Percentiles rank a stretch among this genome's conserved stretches.
Conservation (phyloP, 2,797 vertebrate species). For the Pantherophis alleghaniensis region DNA sequence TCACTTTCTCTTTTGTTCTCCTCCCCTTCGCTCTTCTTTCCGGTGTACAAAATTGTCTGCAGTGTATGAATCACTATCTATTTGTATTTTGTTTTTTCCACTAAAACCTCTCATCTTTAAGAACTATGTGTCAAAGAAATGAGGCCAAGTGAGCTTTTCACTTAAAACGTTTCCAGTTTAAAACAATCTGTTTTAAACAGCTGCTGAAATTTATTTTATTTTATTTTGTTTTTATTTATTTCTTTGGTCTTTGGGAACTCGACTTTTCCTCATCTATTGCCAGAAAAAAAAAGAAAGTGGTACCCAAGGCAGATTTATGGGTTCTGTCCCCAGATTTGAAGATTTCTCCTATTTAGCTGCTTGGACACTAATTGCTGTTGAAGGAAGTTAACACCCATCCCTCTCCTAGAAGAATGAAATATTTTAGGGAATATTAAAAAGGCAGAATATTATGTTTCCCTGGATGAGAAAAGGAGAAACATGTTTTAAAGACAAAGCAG, state of each 20-base stretch:
- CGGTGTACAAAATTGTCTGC: not conserved
- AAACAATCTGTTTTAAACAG: conserved; percentile 37
- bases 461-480: no score
- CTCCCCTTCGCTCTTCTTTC: not conserved
- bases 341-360: not conserved
- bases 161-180: conserved; percentile 45
- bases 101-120: conserved; percentile 38
- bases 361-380: not conserved
- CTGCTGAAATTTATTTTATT: not conserved
- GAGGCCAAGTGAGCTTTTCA: conserved; percentile 31
- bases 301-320: conserved; percentile 35
- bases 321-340: fast-evolving
- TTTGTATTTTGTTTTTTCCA: not conserved
- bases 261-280: conserved; percentile 19
- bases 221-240: not conserved
- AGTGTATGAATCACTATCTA: conserved; percentile 26
- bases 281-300: not conserved
- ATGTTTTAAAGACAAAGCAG: no score
- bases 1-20: not conserved
- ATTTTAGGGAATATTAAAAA: no score
- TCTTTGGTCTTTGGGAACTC: conserved; percentile 1
- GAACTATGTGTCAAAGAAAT: conserved; percentile 22
- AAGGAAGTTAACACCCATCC: no score
- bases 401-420: no score
- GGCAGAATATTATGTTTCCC: no score